Conservation (phyloP, 1,140 invertebrate genomes). For the Brachionus rotundiformis region DNA sequence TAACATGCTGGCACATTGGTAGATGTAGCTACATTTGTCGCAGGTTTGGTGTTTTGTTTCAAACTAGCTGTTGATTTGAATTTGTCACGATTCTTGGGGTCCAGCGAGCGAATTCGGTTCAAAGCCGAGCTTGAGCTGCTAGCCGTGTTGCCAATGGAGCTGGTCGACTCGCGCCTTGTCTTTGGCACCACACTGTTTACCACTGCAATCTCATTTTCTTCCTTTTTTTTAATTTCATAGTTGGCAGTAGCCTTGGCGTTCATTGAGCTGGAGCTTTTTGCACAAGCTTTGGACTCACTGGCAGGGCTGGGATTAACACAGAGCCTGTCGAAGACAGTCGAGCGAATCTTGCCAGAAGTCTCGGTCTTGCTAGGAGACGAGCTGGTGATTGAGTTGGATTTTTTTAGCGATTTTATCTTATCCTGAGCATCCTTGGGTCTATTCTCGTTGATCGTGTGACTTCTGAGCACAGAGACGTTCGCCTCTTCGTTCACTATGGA, state of each 20-base stretch:
- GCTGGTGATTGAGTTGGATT: not conserved
- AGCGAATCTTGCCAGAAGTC: not conserved
- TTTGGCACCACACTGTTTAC: constrained; percentile 20
- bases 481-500: constrained; percentile 17
- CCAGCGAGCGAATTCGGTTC: constrained; percentile 2
- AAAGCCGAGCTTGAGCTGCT: not conserved
- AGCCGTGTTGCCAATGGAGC: not conserved
- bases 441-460: not conserved
- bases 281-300: not conserved
- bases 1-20: constrained; percentile 25
- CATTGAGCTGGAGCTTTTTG: not conserved
- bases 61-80: constrained; percentile 21
- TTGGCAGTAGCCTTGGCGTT: not conserved
- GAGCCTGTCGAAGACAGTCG: constrained; percentile 18
- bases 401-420: not conserved
- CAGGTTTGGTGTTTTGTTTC: not conserved
- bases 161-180: constrained; percentile 8
- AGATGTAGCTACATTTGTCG: not conserved
- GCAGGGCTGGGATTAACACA: not conserved
- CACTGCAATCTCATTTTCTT: constrained; percentile 32
- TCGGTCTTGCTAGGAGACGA: not conserved
- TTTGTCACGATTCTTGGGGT: constrained; percentile 19
- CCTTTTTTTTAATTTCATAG: constrained; percentile 47
- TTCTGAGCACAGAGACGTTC: not conserved
- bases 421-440: not conserved